These are phyloP conservation scores for Conops quadrifasciatus DNA, from an alignment of 2,888 invertebrate species.

Conservation along the genomic window DNA sequence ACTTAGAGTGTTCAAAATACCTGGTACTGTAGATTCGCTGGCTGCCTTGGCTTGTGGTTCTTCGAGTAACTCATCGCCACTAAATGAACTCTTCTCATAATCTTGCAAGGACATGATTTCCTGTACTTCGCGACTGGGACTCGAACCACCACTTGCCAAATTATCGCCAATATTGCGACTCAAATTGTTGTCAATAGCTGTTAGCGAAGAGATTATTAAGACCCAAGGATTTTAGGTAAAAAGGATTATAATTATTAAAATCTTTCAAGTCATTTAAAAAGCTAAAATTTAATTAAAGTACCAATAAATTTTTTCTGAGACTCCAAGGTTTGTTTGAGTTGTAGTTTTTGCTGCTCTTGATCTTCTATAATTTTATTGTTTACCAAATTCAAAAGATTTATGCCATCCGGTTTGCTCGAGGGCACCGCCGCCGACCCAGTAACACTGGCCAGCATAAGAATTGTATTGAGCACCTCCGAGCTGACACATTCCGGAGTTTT, in stretches of 20 bases:
- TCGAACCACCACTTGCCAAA: slow-evolving; percentile 82
- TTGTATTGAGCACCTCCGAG: slow-evolving; percentile 62
- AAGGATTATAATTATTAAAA: not conserved
- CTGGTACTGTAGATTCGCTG: not conserved
- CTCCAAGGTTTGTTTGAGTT: slow-evolving; percentile 57
- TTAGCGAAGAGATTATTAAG: not conserved
- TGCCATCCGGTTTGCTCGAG: slow-evolving; percentile 53
- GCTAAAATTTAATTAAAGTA: slow-evolving; percentile 36
- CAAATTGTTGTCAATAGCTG: slow-evolving; percentile 57
- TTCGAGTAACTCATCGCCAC: slow-evolving; percentile 50
- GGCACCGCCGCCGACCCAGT: slow-evolving; percentile 50
- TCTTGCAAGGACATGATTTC: slow-evolving; percentile 81
- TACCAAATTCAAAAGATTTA: slow-evolving; percentile 59
- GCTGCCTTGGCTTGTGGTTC: slow-evolving; percentile 35
- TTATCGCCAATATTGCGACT: slow-evolving; percentile 56
- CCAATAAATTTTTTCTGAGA: slow-evolving; percentile 59
- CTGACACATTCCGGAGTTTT: slow-evolving; percentile 58
- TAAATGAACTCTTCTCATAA: slow-evolving; percentile 50
- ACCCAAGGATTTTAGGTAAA: no score
- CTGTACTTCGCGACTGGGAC: slow-evolving; percentile 89
- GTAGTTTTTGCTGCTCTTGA: slow-evolving; percentile 60
- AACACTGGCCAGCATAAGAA: slow-evolving; percentile 64
- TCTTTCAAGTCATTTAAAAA: not conserved
- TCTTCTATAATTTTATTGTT: slow-evolving; percentile 63
- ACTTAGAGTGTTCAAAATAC: no score